Base-by-base conservation (phyloP, 2,797 vertebrate genomes). In the Paramormyrops hopkinsi region DNA sequence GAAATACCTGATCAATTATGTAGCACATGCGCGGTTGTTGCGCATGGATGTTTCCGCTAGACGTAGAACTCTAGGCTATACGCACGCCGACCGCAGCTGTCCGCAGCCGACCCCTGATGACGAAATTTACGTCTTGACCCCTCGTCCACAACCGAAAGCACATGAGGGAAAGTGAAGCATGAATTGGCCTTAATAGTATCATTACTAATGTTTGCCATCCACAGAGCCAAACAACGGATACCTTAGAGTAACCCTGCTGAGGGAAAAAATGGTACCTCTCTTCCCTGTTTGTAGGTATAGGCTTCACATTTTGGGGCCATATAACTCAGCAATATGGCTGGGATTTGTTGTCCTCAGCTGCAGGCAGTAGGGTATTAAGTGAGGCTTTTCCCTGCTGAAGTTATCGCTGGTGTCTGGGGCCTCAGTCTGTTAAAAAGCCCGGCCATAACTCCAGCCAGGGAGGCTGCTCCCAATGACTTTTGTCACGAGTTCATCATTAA, bases 401-500 rank as follows among this genome's bases (percentile, higher is more conserved):
- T 93, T 94, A 95, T 95, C 92, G 94, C 89, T 91, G 19, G 86
- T 89, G 90, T 90, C 92, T 44, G 88, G 90, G 93, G 93, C 93
- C 93, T 91, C 91, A 90, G 94, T 95, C 92, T 56, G 88, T 94
- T 95, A 94, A 90, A 92, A 90, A 91, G 91, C 93, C 92, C 90
- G 90, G 92, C 92, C 93, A 94, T 95, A 95, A 95, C 92, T 95
- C 93, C 94, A 90, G 88, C 89, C 25, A 37, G 90, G 29, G 91
- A 87, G 90, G 93, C 92, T 91, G 93, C 92, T 93, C 92, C 91
- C 92, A 88, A 90, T 91, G 33, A 89, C 92, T 94, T 93, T 92
- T 94, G 93, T 94, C 94, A 93, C 90, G 93, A 92, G 93, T 95
- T 95, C 94, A 95, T 95, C 94, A 95, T 95, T 95, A 95, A 93